These are phyloP conservation scores for Spilarctia lutea DNA, from an alignment of 2,888 invertebrate genomes.

Conservation along the genomic window DNA sequence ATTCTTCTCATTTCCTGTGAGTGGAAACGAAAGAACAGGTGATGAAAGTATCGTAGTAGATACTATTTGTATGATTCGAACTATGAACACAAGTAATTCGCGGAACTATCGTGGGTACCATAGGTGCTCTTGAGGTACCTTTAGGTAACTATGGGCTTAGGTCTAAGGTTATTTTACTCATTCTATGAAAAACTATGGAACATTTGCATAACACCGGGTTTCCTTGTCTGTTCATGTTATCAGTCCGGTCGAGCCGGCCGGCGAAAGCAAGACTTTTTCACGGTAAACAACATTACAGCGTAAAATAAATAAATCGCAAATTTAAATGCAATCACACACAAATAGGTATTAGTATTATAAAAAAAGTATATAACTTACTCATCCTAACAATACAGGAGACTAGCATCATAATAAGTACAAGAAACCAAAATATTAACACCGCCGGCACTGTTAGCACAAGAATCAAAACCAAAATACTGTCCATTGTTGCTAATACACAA, in stretches of 20 bases:
- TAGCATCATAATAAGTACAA: slow-evolving; percentile 22
- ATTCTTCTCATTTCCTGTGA: no score
- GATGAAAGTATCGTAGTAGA: no score
- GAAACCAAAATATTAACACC: slow-evolving; percentile 28
- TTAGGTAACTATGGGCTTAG: no score
- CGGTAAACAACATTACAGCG: background rate
- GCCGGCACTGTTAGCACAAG: slow-evolving; percentile 47
- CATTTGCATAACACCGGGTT: background rate
- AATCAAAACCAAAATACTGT: slow-evolving; percentile 19
- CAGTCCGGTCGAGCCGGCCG: background rate
- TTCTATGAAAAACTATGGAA: no score
- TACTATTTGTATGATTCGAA: no score
- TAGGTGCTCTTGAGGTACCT: no score
- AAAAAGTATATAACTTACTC: slow-evolving; percentile 34
- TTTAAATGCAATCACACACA: no score
- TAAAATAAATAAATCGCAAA: no score
- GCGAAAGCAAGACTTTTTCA: background rate
- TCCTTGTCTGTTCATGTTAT: background rate
- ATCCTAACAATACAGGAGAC: slow-evolving; percentile 34
- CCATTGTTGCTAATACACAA: slow-evolving; percentile 28
- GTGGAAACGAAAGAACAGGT: no score
- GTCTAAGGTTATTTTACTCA: no score
- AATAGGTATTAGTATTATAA: background rate
- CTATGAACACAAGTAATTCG: no score
- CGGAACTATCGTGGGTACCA: no score